Evolutionary conservation across 1,140 invertebrate genomes (phyloP), one percentile per base, ranked within the genome.

Genomic region (Diachasma alloeum): DNA sequence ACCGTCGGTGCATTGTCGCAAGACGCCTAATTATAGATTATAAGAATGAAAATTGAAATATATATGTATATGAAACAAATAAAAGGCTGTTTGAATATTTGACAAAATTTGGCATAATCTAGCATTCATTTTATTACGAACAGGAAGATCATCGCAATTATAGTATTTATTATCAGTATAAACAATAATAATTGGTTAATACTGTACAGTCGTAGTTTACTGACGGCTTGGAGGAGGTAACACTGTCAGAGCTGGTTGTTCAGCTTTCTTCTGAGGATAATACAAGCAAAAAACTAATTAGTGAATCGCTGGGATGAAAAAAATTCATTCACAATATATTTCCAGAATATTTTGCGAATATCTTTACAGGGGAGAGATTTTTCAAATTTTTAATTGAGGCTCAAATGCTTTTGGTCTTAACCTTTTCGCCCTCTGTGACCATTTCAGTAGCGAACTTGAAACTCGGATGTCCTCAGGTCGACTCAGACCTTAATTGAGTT

Each of bases 61-160:
- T 31, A 67, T 67, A 67, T 67, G 26, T 36, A 67, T 69, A 71
- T 71, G 36, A 73, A 83, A 26, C 24, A 77, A 78, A 78, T 66
- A 82, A 76, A 76, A 81, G 69, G 72, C 71, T 86, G 81, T 73
- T 79, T 80, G 81, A 81, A 84, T 78, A 82, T 81, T 67, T 80
- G 71, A 83, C 82, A 75, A 84, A 83, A 79, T 85, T 89, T 86
- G 86, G 85, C 85, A 85, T 88, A 88, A 85, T 85, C 84, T 87
- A 88, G 86, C 87, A 88, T 89, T 87, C 88, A 89, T 89, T 90
- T 89, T 88, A 86, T 87, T 88, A 87, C 84, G 82, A 87, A 87
- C 83, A 84, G 85, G 79, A 84, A 85, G 80, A 84, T 79, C 39
- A 44, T 77, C 19, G 78, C 86, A 85, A 86, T 89, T 85, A 87